Conservation (phyloP, 2,888 invertebrate species). For the Leptopilina drosophilae region DNA sequence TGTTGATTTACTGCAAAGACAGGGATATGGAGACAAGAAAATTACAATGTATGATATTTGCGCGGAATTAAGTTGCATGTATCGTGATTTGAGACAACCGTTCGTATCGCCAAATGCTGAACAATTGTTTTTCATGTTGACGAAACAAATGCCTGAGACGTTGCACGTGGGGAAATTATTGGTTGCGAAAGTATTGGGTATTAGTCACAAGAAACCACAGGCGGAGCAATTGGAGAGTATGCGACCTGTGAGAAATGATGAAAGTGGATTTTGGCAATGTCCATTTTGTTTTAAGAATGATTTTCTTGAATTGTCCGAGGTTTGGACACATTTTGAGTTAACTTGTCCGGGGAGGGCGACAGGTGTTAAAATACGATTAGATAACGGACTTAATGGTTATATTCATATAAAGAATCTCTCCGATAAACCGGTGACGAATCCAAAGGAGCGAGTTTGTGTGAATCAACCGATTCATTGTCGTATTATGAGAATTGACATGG, state of each 20-base stretch:
- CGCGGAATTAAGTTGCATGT: constrained; percentile 93
- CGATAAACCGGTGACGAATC: constrained; percentile 7
- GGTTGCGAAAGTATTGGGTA: constrained; percentile 86
- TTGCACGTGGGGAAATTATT: constrained; percentile 92
- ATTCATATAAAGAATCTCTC: constrained; percentile 33
- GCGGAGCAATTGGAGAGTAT: constrained; percentile 95
- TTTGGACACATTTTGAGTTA: constrained; percentile 95
- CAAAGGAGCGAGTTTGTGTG: constrained; percentile 7
- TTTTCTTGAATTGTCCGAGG: constrained; percentile 95
- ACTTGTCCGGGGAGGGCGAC: constrained; percentile 14
- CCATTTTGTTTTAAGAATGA: constrained; percentile 96
- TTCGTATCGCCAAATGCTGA: constrained; percentile 88
- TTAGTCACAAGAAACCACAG: constrained; percentile 90
- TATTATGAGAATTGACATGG: constrained; percentile 17
- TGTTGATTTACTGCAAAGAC: constrained; percentile 95
- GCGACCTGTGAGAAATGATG: constrained; percentile 94
- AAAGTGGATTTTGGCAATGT: constrained; percentile 95
- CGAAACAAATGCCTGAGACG: constrained; percentile 95
- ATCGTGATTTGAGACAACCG: constrained; percentile 89
- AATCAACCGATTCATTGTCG: constrained; percentile 36
- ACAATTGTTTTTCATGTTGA: constrained; percentile 94
- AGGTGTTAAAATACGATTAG: constrained; percentile 19
- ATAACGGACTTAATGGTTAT: constrained; percentile 11
- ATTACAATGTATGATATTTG: constrained; percentile 97
- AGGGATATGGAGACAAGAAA: constrained; percentile 89